Conservation (phyloP, 2,888 invertebrate genomes). For the Catocala sponsa region DNA sequence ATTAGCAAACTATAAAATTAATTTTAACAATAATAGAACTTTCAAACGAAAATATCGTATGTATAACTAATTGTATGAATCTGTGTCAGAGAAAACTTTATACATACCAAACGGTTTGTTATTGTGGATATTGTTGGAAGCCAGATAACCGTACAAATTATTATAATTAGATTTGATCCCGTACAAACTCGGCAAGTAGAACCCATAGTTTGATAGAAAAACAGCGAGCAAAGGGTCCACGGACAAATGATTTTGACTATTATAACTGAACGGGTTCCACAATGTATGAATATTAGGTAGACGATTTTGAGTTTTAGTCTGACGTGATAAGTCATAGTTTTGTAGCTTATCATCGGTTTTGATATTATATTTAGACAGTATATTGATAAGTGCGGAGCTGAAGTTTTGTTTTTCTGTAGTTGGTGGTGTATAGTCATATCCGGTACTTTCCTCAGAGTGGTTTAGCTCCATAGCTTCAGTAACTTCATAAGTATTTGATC, state of each 20-base stretch:
- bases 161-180: constrained; percentile 72
- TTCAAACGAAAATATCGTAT: constrained; percentile 20
- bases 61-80: constrained; percentile 60
- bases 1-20: constrained; percentile 15
- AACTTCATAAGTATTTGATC: constrained; percentile 56
- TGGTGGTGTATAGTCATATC: constrained; percentile 45
- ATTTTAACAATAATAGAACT: constrained; percentile 20
- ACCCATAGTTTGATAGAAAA: constrained; percentile 89
- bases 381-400: constrained; percentile 53
- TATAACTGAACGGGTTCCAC: constrained; percentile 70
- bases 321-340: constrained; percentile 72
- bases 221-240: constrained; percentile 89
- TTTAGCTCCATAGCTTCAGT: constrained; percentile 50
- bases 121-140: constrained; percentile 90
- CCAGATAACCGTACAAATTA: constrained; percentile 89
- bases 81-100: constrained; percentile 83
- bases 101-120: constrained; percentile 90
- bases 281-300: constrained; percentile 40
- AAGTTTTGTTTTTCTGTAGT: constrained; percentile 41
- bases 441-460: constrained; percentile 22
- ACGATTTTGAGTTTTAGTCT: constrained; percentile 44
- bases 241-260: constrained; percentile 87
- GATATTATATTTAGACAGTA: constrained; percentile 75
- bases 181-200: constrained; percentile 82
- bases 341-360: constrained; percentile 61